Evolutionary conservation across 1,140 invertebrate species (phyloP).

Genomic region (Delia radicum): DNA sequence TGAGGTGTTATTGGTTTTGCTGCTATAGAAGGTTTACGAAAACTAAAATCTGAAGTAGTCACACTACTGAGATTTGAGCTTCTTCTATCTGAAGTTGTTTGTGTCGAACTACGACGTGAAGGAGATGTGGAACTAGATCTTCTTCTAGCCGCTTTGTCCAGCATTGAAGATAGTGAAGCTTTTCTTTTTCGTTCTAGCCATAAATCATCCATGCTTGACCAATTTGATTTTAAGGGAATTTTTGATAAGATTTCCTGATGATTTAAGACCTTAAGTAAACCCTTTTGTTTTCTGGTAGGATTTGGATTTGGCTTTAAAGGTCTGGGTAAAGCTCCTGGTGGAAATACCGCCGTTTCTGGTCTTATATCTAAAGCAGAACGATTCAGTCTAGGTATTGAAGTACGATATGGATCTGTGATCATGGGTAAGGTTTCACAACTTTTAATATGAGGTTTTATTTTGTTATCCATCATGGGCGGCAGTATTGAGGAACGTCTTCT

Average conservation of each 20-base stretch:
- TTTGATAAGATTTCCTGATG: constrained; percentile 30
- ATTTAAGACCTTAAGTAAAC: constrained; percentile 44
- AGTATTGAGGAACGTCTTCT: constrained; percentile 31
- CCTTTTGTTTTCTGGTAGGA: constrained; percentile 48
- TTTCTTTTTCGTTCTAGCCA: constrained; percentile 28
- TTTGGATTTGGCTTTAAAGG: constrained; percentile 50
- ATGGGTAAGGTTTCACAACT: constrained; percentile 45
- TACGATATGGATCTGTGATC: constrained; percentile 42
- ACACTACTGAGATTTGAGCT: constrained; percentile 51
- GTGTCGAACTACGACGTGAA: constrained; percentile 49
- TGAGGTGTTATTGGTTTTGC: background rate
- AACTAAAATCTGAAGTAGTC: constrained; percentile 52
- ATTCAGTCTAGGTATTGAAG: constrained; percentile 45
- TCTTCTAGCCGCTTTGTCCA: constrained; percentile 30
- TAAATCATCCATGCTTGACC: constrained; percentile 48
- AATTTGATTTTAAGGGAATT: constrained; percentile 42
- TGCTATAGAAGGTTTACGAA: constrained; percentile 39
- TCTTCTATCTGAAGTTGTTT: constrained; percentile 48
- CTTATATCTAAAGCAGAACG: constrained; percentile 41
- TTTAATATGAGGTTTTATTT: constrained; percentile 39
- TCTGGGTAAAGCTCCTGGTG: constrained; percentile 45
- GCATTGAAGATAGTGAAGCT: constrained; percentile 23
- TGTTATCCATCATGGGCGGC: background rate
- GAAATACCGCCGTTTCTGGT: constrained; percentile 40
- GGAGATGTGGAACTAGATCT: constrained; percentile 51